Evolutionary conservation across 92 coral and sea anemone species (phyloP).

Genomic region (Galaxea fascicularis): DNA sequence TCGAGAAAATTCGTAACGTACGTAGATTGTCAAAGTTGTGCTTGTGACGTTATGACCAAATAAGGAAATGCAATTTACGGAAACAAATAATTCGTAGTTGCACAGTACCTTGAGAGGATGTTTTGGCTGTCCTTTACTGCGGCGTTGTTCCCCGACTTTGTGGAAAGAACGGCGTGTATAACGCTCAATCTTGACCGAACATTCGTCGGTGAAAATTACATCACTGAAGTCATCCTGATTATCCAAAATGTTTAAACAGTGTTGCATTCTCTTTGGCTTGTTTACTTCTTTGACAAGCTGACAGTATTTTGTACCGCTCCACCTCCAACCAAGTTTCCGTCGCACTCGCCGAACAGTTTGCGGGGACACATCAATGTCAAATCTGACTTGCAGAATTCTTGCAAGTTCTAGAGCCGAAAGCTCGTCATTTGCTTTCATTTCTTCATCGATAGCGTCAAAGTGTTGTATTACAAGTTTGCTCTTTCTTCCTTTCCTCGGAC

Average conservation of each 20-base stretch:
- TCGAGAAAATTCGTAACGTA: background rate
- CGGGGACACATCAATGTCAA: background rate
- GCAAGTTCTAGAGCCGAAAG: slow-evolving; percentile 37
- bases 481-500: slow-evolving; percentile 2
- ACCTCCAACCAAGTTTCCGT: slow-evolving; percentile 48
- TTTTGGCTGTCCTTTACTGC: slow-evolving; percentile 44
- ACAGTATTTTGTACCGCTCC: slow-evolving; percentile 39
- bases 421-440: slow-evolving; percentile 48
- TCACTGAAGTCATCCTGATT: slow-evolving; percentile 24
- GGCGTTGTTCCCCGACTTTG: slow-evolving; percentile 33
- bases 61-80: background rate
- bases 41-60: background rate
- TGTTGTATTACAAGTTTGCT: slow-evolving; percentile 20
- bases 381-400: slow-evolving; percentile 15
- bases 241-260: slow-evolving; percentile 36
- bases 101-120: slow-evolving; percentile 7
- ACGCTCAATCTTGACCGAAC: slow-evolving; percentile 39
- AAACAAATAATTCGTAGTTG: background rate
- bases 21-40: background rate
- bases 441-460: slow-evolving; percentile 26
- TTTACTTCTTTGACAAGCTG: slow-evolving; percentile 38
- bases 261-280: slow-evolving; percentile 36
- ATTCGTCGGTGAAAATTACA: slow-evolving; percentile 52
- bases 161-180: slow-evolving; percentile 36
- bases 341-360: slow-evolving; percentile 29